Base-by-base conservation (phyloP, 2,113 vertebrate species). In the Melanocharis versteri region DNA sequence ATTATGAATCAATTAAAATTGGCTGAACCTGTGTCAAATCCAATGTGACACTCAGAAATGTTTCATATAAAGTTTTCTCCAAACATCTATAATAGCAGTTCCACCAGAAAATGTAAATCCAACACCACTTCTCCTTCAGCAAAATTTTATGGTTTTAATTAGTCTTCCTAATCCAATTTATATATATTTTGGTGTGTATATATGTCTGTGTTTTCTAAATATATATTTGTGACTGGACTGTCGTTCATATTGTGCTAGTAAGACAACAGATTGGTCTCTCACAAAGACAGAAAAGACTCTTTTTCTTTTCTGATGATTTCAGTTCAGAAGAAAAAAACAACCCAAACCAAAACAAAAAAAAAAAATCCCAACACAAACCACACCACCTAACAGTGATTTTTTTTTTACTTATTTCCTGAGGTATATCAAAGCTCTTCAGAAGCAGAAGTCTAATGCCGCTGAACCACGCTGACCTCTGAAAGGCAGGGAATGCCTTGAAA, bases 351-450 rank as follows among this genome's bases (percentile, higher is more conserved):
- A 64, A 7, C 31, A 57, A 44, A 30, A 4, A 15, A 27, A 45
- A 35, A 66, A 18, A 24, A 24, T 11, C 10, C 15, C 37, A 53
- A 53, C 2, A 53, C 10, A 53, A 72, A 42, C 39, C n/a, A 35
- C 24, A 56, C 20, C 12, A 45, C 30, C n/a, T 60, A 87, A 73
- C 6, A 87, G 21, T 60, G 72, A 58, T 89, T 89, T 78, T 76
- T 62, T 94, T 87, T 76, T 73, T 84, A 50, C 48, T 95, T 91
- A 39, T 76, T 93, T 94, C 57, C 78, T 85, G 37, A 94, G 30
- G 11, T 89, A 91, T 83, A 94, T 95, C 91, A 96, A 93, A 94
- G 77, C 45, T 61, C 73, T 89, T 85, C 51, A 87, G 64, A 70
- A 92, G 31, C 16, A 77, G 56, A 81, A 81, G 35, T 84, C 17